Percentiles rank a stretch among this genome's conserved stretches.
Evolutionary conservation across 2,888 invertebrate species (phyloP).

Genomic region (Hirtodrosophila histrioides): DNA sequence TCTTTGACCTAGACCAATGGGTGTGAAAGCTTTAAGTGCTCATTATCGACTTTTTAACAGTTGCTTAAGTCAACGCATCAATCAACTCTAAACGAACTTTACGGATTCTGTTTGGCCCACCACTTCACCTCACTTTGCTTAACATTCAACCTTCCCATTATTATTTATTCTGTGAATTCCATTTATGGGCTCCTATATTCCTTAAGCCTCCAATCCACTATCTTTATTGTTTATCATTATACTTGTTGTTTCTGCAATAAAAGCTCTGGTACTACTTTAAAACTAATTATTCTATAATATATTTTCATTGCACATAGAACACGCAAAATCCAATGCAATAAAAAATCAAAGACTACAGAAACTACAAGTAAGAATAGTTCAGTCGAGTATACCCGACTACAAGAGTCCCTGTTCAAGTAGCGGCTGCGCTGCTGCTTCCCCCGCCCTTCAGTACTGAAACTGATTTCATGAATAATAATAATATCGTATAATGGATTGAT

Average conservation of each 20-base stretch:
- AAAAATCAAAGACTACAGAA: constrained; percentile 15
- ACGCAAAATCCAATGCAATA: constrained; percentile 17
- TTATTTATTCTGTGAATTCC: neutral
- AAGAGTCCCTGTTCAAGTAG: no score
- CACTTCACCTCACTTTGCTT: neutral
- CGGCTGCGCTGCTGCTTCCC: no score
- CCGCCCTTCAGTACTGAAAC: no score
- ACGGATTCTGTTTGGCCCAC: no score
- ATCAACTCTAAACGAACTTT: no score
- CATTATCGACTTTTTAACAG: no score
- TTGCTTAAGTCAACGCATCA: no score
- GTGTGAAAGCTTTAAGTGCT: no score
- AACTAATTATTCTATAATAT: constrained; percentile 13
- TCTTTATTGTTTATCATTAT: constrained; percentile 12
- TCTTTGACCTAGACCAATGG: no score
- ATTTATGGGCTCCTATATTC: neutral
- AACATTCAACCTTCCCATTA: neutral
- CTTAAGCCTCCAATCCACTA: neutral
- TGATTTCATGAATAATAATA: no score
- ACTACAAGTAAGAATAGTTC: neutral
- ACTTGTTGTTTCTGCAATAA: neutral
- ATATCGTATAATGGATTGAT: no score
- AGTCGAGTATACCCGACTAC: no score
- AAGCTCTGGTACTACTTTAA: constrained; percentile 5
- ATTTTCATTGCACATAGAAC: constrained; percentile 3